phyloP scores from a whole-genome alignment of 2,888 invertebrate genomes.

The Thecocarcelia acutangulata region DNA sequence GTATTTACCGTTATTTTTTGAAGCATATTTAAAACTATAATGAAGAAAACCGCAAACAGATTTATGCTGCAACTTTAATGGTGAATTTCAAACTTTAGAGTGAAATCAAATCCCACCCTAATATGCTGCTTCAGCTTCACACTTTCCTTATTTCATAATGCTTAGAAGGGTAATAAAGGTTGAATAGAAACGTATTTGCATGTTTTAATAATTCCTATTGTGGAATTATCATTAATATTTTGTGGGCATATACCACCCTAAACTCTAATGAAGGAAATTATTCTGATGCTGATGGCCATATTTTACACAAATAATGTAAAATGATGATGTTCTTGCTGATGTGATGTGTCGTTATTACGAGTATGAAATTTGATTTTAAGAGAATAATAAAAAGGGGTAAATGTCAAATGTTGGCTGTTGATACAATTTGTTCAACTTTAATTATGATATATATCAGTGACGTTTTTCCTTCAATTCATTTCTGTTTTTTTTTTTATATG shows the following conservation, averaged over 20 bases:
- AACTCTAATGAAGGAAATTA: slow-evolving; percentile 49
- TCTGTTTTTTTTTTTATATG: too few relatives aligned
- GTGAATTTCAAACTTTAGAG: too few relatives aligned
- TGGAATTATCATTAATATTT: slow-evolving; percentile 54
- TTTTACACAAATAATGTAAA: slow-evolving; percentile 15
- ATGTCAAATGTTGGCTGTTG: slow-evolving; percentile 43
- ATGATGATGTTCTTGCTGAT: slow-evolving; percentile 28
- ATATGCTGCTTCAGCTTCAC: too few relatives aligned
- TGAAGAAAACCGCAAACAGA: too few relatives aligned
- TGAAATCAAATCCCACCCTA: too few relatives aligned
- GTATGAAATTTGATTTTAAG: slow-evolving; percentile 45
- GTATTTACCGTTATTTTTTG: too few relatives aligned
- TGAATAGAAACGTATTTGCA: slow-evolving; percentile 49
- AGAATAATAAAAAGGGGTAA: slow-evolving; percentile 33
- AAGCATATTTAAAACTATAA: too few relatives aligned
- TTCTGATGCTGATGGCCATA: slow-evolving; percentile 34
- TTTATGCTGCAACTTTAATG: too few relatives aligned
- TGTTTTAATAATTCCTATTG: slow-evolving; percentile 46
- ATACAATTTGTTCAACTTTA: slow-evolving; percentile 42
- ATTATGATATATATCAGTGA: slow-evolving; percentile 52
- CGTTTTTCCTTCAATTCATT: not conserved
- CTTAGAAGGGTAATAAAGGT: slow-evolving; percentile 7
- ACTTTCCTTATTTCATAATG: too few relatives aligned
- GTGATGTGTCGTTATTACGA: slow-evolving; percentile 19
- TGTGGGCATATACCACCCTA: slow-evolving; percentile 29